Percentiles rank a stretch among this genome's conserved stretches.
phyloP scores from a whole-genome alignment of 2,113 vertebrate species.

The Apteryx owenii region DNA sequence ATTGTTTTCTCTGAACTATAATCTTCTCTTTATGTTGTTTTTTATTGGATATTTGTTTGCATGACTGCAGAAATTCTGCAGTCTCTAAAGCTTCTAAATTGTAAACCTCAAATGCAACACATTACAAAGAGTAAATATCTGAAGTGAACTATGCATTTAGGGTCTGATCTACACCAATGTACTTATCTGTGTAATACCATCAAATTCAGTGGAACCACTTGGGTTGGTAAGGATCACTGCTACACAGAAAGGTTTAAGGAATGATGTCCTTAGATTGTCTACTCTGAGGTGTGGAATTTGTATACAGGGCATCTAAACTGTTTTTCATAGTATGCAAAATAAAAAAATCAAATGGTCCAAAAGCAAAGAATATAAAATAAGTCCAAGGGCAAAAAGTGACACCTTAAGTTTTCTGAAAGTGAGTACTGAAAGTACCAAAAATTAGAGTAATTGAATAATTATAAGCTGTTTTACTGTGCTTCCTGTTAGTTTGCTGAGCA shows the following conservation, averaged over 20 bases:
- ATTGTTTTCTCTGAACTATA: background rate
- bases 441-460: background rate
- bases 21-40: background rate
- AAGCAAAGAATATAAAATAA: background rate
- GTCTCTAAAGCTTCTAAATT: background rate
- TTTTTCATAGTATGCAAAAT: background rate
- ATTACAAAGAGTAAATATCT: background rate
- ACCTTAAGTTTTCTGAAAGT: background rate
- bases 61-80: background rate
- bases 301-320: fast-evolving
- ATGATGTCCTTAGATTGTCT: background rate
- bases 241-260: background rate
- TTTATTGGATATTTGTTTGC: background rate
- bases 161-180: background rate
- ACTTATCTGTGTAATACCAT: background rate
- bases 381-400: background rate
- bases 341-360: background rate
- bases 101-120: background rate
- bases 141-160: background rate
- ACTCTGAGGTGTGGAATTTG: fast-evolving
- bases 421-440: background rate
- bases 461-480: background rate
- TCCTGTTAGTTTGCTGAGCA: background rate
- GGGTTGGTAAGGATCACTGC: background rate
- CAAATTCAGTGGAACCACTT: background rate